Conservation (phyloP, 2,888 invertebrate genomes). For the Cephus rjabovi region DNA sequence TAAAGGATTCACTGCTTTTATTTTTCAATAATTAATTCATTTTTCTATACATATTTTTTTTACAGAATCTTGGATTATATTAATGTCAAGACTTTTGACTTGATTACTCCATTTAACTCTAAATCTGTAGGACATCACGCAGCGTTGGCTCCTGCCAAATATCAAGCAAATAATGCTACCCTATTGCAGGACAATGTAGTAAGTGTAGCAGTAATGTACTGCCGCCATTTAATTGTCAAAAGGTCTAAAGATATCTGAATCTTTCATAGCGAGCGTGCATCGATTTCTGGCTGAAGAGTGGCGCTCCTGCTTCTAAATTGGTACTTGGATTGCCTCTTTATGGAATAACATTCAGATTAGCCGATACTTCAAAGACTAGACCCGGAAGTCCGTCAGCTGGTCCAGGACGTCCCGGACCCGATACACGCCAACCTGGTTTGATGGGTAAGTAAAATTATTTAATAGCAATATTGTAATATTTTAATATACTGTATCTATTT, state of each 20-base stretch:
- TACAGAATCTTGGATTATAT: no score
- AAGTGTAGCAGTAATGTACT: no score
- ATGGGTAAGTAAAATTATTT: slow-evolving; percentile 65
- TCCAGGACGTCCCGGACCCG: slow-evolving; percentile 74
- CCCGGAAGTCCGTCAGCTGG: slow-evolving; percentile 72
- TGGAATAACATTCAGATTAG: slow-evolving; percentile 66
- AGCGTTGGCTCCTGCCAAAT: slow-evolving; percentile 19
- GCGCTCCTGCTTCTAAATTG: slow-evolving; percentile 74
- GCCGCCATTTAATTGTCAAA: no score
- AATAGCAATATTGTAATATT: no score
- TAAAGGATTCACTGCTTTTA: no score
- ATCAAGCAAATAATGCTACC: slow-evolving; percentile 1
- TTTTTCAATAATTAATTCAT: no score
- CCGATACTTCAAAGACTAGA: slow-evolving; percentile 61
- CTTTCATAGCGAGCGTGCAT: slow-evolving; percentile 66
- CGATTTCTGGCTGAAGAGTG: slow-evolving; percentile 69
- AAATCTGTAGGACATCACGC: no score
- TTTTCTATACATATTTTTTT: no score
- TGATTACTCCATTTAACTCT: no score
- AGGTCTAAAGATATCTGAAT: slow-evolving; percentile 12
- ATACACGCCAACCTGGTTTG: slow-evolving; percentile 73
- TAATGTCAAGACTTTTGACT: no score
- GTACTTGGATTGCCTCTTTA: slow-evolving; percentile 73
- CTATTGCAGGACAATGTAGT: no score
- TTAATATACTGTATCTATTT: neutral